Conservation (phyloP, 2,888 invertebrate genomes). For the Sturmia bella region DNA sequence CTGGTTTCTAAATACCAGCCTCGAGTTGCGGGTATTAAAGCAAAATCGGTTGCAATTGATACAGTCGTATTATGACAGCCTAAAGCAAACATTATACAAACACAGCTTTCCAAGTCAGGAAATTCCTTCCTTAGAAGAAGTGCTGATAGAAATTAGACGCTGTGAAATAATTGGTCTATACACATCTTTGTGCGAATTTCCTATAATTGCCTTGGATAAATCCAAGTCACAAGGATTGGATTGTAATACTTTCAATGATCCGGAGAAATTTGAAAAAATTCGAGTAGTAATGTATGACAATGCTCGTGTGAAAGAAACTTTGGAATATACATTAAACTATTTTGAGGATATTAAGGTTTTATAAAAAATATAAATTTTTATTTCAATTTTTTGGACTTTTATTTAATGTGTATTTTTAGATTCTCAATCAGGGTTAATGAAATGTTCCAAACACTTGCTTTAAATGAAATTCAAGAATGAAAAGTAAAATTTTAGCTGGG, state of each 20-base stretch:
- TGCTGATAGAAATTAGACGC: conserved; percentile 74
- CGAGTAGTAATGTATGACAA: conserved; percentile 73
- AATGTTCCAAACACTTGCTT: too few relatives aligned
- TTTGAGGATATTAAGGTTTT: conserved; percentile 76
- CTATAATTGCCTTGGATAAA: conserved; percentile 74
- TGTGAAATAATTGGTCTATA: conserved; percentile 76
- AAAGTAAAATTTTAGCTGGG: too few relatives aligned
- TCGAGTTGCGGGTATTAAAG: conserved; percentile 75
- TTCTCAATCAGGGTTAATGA: too few relatives aligned
- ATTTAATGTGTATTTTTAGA: too few relatives aligned
- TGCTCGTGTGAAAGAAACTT: conserved; percentile 72
- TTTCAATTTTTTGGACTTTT: too few relatives aligned
- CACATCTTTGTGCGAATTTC: conserved; percentile 74
- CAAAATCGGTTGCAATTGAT: conserved; percentile 73
- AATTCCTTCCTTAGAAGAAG: conserved; percentile 72
- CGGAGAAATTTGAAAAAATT: conserved; percentile 71
- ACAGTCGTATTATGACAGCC: conserved; percentile 72
- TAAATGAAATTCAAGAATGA: too few relatives aligned
- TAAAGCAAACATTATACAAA: conserved; percentile 73
- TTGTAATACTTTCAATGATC: conserved; percentile 71
- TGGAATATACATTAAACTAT: conserved; percentile 73
- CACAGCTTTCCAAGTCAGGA: conserved; percentile 43
- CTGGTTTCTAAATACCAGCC: conserved; percentile 78
- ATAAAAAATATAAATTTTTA: conserved; percentile 23
- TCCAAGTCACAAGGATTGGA: conserved; percentile 72